Evolutionary conservation across 1,140 invertebrate genomes (phyloP).

Genomic region (Hermetia illucens): DNA sequence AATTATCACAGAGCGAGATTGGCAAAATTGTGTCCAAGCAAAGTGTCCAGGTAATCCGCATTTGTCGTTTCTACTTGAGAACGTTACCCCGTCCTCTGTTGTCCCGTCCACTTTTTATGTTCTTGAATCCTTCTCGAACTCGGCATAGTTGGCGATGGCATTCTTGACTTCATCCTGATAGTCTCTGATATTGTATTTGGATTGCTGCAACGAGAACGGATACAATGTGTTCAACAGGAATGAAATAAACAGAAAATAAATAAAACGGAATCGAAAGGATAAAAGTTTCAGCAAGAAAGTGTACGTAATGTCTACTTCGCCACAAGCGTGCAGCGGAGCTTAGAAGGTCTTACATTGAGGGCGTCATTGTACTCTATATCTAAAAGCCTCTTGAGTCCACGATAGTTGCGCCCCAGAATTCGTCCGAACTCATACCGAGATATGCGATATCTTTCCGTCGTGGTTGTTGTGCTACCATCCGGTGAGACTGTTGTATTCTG

Average conservation of each 20-base stretch:
- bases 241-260: background rate
- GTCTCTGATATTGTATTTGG: slow-evolving; percentile 19
- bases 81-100: too few species aligned
- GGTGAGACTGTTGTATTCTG: slow-evolving; percentile 7
- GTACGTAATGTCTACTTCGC: background rate
- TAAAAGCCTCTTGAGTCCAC: slow-evolving; percentile 21
- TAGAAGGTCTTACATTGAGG: slow-evolving; percentile 12
- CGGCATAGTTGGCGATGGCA: background rate
- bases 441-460: slow-evolving; percentile 21
- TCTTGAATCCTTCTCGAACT: background rate
- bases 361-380: slow-evolving; percentile 22
- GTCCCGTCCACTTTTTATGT: too few species aligned
- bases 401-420: slow-evolving; percentile 25
- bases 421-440: slow-evolving; percentile 26
- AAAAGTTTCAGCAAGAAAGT: background rate
- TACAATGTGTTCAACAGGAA: background rate
- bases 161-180: slow-evolving; percentile 8
- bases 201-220: slow-evolving; percentile 13
- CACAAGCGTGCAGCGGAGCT: background rate
- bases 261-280: background rate
- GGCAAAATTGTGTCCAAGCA: too few species aligned
- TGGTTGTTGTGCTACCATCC: slow-evolving; percentile 12
- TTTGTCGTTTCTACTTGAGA: too few species aligned
- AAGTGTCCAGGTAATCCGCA: too few species aligned
- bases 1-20: too few species aligned